Base-by-base conservation (phyloP, 2,888 invertebrate genomes). In the Caenorhabditis sp. region DNA sequence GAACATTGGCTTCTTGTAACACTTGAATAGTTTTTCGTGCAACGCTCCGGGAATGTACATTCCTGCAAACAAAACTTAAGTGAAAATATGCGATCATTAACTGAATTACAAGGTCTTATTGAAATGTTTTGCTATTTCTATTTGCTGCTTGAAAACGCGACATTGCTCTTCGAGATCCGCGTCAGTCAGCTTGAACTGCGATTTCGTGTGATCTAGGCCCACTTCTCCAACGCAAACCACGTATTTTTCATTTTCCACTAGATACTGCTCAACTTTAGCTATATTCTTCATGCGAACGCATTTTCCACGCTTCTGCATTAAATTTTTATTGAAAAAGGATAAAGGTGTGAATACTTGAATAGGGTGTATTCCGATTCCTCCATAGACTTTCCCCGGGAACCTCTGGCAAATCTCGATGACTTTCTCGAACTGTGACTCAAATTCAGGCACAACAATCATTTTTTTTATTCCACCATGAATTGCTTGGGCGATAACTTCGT, bases 41-140 rank as follows among this genome's bases (percentile, higher is more conserved):
- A 2, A 90, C 90, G 15, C 90, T 90, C 55, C 91, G 84, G 5
- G 91, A 91, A 70, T 91, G 91, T 0, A 90, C 90, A 85, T 90
- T 91, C 62, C 90, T 90, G 79, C 53, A 86, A 37, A 9, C 15
- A 22, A 26, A 20, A 50, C n/a, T 50, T 27, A 13, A 48, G 7
- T 11, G n/a, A 15, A 24, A 24, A 39, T 24, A 24, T 15, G 22
- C 22, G 35, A 24, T 22, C n/a, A 41, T 27, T 5, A 41, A n/a
- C n/a, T n/a, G 22, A 68, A 78, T 50, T 58, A 86, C 88, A 89
- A 22, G 3, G 89, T 82, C 2, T 88, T 74, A 9, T 81, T 72
- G 24, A 82, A 84, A 30, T 82, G 62, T 11, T 75, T 66, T 0
- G 86, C 83, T 24, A 86, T 35, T n/a, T 79, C 79, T 37, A 90